These are phyloP conservation scores for Manis pentadactyla DNA, from an alignment of 2,797 vertebrate species.

Conservation along the genomic window DNA sequence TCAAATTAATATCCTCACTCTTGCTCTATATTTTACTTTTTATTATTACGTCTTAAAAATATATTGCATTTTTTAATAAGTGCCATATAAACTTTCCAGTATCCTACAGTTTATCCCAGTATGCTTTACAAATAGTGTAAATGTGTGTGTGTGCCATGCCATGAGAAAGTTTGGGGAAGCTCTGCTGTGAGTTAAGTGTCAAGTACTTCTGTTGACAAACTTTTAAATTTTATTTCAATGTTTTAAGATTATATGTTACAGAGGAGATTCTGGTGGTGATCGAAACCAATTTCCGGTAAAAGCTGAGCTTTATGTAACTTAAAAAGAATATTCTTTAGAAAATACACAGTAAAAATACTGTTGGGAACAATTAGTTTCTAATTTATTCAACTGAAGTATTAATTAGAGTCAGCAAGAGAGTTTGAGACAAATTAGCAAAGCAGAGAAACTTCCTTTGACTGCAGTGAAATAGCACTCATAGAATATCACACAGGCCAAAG, in stretches of 20 bases:
- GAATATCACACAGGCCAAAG: neutral
- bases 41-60: neutral
- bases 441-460: conserved; percentile 14
- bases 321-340: conserved; percentile 47
- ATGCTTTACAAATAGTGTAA: neutral
- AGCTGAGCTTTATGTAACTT: neutral
- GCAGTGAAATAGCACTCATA: conserved; percentile 5
- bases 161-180: neutral
- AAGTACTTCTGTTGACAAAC: neutral
- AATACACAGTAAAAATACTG: conserved; percentile 35
- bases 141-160: neutral
- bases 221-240: neutral
- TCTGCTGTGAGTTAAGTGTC: neutral
- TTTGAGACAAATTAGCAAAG: conserved; percentile 7
- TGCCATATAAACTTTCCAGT: neutral
- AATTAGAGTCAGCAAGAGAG: conserved; percentile 30
- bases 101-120: neutral
- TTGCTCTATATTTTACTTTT: neutral
- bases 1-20: neutral
- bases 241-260: conserved; percentile 16
- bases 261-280: conserved; percentile 29
- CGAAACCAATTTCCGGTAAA: conserved; percentile 30
- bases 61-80: neutral
- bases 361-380: conserved; percentile 47
- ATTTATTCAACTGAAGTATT: conserved; percentile 44